phyloP scores from a whole-genome alignment of 2,888 invertebrate species.

The Papilio demoleus region DNA sequence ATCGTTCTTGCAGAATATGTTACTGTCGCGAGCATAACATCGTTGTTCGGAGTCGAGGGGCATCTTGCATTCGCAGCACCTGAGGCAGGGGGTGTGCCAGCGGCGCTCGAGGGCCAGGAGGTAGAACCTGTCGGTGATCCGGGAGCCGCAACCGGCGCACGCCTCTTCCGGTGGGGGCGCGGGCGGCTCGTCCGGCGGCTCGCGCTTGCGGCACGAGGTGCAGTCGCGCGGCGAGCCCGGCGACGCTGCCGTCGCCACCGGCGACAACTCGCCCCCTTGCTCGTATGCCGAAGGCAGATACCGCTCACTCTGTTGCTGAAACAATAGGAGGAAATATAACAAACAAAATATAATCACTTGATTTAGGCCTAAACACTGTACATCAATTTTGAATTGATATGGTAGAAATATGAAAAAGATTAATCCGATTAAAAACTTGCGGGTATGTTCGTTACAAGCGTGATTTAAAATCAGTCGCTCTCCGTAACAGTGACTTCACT shows the following conservation, averaged over 20 bases:
- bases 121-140: constrained; percentile 95
- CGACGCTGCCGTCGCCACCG: constrained; percentile 88
- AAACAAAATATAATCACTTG: background rate
- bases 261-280: constrained; percentile 88
- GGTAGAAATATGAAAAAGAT: background rate
- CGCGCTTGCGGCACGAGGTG: constrained; percentile 84
- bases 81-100: constrained; percentile 96
- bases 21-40: constrained; percentile 96
- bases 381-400: background rate
- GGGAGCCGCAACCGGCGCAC: constrained; percentile 94
- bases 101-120: constrained; percentile 95
- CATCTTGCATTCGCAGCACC: constrained; percentile 95
- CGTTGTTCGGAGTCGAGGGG: constrained; percentile 95
- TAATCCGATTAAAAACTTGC: background rate
- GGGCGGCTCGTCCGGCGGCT: constrained; percentile 77
- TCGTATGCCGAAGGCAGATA: constrained; percentile 86
- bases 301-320: constrained; percentile 89
- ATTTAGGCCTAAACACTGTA: background rate
- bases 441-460: background rate
- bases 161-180: constrained; percentile 80
- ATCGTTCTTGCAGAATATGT: constrained; percentile 98
- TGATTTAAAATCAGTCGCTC: background rate
- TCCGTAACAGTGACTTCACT: too few species aligned
- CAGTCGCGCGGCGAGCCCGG: constrained; percentile 84
- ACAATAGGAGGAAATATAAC: constrained; percentile 42